Base-by-base conservation (phyloP, 2,888 invertebrate genomes). In the Lordiphosa andalusiaca region DNA sequence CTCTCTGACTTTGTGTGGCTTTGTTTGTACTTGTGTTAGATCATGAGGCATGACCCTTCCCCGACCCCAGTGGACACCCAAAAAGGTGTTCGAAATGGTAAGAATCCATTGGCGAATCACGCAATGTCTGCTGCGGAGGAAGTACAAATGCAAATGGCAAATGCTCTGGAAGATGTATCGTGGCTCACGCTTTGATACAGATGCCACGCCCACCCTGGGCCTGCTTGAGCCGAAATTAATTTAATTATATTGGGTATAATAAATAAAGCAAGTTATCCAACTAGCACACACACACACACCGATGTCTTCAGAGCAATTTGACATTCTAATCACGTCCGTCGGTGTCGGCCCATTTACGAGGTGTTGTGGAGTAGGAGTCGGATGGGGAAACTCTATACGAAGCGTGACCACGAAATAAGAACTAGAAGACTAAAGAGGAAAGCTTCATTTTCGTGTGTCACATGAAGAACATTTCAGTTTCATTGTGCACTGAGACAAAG, bases 71-170 rank as follows among this genome's bases (percentile, higher is more conserved):
- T 63, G 73, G 62, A 82, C 77, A 78, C 77, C 82, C 77, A 78
- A 82, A 77, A 83, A 83, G 84, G 80, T 83, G 81, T 76, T 73
- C 52, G 70, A 72, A 73, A 83, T 72, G 73, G 62, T 68, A 80
- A 74, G 68, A 83, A 80, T 80, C 72, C 72, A 63, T 65, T 60
- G 65, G 62, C 63, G 53, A 65, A 80, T 69, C 78, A 80, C 83
- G 83, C 83, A 83, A 80, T 73, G 62, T 51, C 36, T 21, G 46
- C 35, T 40, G 40, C 52, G 62, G 47, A 64, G 47, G 42, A 55
- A 66, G 44, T 41, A 37, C 30, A 67, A 76, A 71, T 56, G 49
- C 51, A 59, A 63, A 62, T 52, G 55, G 13, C 44, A 44, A 52
- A 62, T 67, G 71, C 64, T 65, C 57, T 51, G 6, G 23, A 38